A percentile compares a stretch with the other conserved stretches of the same genome.
These are phyloP conservation scores for Pterocles orientalis DNA, from an alignment of 2,113 vertebrate species.

Conservation along the genomic window DNA sequence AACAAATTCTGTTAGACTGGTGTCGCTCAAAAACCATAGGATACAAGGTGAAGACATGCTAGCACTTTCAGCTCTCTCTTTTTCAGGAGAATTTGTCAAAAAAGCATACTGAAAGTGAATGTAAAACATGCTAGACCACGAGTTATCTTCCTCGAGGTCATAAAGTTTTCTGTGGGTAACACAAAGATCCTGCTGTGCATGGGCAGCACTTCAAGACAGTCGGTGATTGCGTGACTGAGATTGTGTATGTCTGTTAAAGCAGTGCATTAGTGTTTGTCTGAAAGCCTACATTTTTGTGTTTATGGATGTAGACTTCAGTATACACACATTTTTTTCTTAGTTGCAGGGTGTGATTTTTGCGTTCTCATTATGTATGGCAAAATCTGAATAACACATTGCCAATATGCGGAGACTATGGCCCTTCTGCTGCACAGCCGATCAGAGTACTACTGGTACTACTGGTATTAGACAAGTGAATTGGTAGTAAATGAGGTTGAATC, in stretches of 20 bases:
- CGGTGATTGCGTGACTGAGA: neutral
- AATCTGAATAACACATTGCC: neutral
- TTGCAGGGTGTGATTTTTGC: neutral
- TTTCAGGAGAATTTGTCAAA: neutral
- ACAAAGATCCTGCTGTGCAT: neutral
- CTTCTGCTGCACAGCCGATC: neutral
- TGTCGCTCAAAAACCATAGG: conserved; percentile 94
- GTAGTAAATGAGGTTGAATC: neutral
- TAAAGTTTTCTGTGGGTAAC: neutral
- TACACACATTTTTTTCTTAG: neutral
- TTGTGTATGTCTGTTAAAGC: neutral
- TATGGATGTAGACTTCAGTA: neutral
- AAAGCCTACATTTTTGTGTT: neutral
- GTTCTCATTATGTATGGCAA: neutral
- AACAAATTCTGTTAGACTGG: conserved; percentile 94
- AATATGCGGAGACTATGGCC: neutral
- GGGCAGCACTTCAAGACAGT: neutral
- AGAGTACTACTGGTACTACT: neutral
- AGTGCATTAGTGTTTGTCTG: neutral
- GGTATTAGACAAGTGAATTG: neutral
- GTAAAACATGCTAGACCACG: neutral
- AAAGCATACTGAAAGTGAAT: neutral
- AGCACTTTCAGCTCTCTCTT: neutral
- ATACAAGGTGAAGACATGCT: conserved; percentile 82
- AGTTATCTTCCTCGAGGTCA: neutral